Conservation (phyloP, 2,113 vertebrate genomes). For the Maccullochella peelii region DNA sequence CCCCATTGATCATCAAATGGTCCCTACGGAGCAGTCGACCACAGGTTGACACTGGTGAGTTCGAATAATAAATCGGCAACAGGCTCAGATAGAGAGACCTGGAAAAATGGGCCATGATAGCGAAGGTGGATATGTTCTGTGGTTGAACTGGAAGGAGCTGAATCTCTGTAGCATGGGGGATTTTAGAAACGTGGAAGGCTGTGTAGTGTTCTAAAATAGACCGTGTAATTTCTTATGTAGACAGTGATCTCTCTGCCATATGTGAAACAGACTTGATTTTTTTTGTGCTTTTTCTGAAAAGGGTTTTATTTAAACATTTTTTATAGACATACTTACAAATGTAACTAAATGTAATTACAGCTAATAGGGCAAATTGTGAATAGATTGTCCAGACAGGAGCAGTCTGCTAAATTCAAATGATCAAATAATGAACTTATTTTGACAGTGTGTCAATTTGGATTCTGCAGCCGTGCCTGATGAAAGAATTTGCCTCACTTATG, state of each 20-base stretch:
- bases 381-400: constrained; percentile 8
- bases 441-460: constrained; percentile 18
- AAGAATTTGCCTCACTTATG: constrained; percentile 6
- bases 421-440: constrained; percentile 33
- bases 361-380: constrained; percentile 4
- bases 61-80: constrained; percentile 53
- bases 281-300: constrained; percentile 8
- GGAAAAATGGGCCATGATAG: constrained; percentile 38
- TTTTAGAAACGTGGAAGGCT: neutral
- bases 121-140: neutral
- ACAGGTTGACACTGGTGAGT: constrained; percentile 44
- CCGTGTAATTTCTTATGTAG: constrained; percentile 1
- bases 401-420: constrained; percentile 19
- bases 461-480: constrained; percentile 9
- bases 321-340: constrained; percentile 8
- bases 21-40: constrained; percentile 43
- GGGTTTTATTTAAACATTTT: neutral
- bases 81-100: constrained; percentile 30
- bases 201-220: constrained; percentile 1
- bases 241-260: constrained; percentile 6
- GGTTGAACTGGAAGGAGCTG: constrained; percentile 1
- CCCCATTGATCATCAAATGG: constrained; percentile 58
- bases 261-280: constrained; percentile 12
- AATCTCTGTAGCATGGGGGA: neutral
- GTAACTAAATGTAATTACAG: constrained; percentile 12